Evolutionary conservation across 2,888 invertebrate genomes (phyloP).

Genomic region (Cerceris rybyensis): DNA sequence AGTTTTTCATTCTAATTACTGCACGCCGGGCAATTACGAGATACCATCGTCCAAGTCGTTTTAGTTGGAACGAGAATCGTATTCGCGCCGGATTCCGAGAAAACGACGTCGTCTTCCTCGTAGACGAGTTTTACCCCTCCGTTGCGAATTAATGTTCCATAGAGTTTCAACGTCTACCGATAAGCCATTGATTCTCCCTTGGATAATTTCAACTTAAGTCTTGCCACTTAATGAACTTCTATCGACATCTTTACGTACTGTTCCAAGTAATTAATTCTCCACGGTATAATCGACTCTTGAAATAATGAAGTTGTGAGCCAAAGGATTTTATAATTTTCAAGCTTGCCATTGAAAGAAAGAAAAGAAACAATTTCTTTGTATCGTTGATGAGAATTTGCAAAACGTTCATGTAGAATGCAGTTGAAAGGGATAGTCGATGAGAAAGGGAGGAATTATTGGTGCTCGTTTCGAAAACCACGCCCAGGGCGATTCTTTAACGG

Average conservation of each 20-base stretch:
- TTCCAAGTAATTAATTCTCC: too few species aligned
- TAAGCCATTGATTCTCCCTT: too few species aligned
- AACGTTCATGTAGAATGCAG: background rate
- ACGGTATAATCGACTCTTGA: too few species aligned
- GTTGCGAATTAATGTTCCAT: background rate
- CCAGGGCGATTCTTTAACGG: slow-evolving; percentile 63
- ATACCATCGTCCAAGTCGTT: slow-evolving; percentile 58
- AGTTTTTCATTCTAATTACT: slow-evolving; percentile 74
- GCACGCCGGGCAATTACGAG: slow-evolving; percentile 63
- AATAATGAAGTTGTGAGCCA: too few species aligned
- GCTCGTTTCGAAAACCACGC: slow-evolving; percentile 54
- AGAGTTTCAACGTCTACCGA: background rate
- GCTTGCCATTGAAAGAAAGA: too few species aligned
- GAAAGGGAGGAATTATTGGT: slow-evolving; percentile 40
- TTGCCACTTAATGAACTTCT: too few species aligned
- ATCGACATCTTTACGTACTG: too few species aligned
- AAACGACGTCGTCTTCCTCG: slow-evolving; percentile 17
- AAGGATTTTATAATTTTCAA: too few species aligned
- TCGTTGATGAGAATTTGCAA: background rate
- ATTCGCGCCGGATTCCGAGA: slow-evolving; percentile 19
- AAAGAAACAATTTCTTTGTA: too few species aligned
- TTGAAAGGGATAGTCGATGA: slow-evolving; percentile 8
- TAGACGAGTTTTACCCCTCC: background rate
- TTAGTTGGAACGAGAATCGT: slow-evolving; percentile 34
- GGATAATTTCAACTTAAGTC: too few species aligned